phyloP scores from a whole-genome alignment of 2,113 vertebrate species.

The Cololabis saira region DNA sequence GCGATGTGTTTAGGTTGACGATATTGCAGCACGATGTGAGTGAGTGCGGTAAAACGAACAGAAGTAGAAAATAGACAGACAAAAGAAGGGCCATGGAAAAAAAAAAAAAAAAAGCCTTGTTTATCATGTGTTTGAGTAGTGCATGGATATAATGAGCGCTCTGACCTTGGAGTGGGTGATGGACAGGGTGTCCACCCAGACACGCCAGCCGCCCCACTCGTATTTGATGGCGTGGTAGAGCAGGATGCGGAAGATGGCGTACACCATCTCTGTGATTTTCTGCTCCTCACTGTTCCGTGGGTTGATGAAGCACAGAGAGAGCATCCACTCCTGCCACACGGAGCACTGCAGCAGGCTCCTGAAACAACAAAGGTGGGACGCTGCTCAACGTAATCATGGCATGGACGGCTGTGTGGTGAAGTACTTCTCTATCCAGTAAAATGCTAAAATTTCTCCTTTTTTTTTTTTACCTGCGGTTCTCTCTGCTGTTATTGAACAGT shows the following conservation, averaged over 20 bases:
- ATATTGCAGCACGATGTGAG: slow-evolving; percentile 15
- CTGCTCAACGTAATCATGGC: not conserved
- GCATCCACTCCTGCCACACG: slow-evolving; percentile 99
- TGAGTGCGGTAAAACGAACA: slow-evolving; percentile 17
- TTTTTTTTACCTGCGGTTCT: slow-evolving; percentile 91
- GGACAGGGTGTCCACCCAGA: slow-evolving; percentile 98
- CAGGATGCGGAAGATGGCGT: slow-evolving; percentile 96
- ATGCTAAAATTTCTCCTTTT: not conserved
- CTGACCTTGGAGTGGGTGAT: slow-evolving; percentile 99
- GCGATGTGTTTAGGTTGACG: slow-evolving; percentile 30
- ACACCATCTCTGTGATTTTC: slow-evolving; percentile 99
- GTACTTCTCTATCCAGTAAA: slow-evolving; percentile 7
- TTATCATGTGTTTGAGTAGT: slow-evolving; percentile 1
- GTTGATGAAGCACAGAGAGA: slow-evolving; percentile 94
- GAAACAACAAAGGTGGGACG: slow-evolving; percentile 11
- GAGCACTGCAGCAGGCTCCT: slow-evolving; percentile 99
- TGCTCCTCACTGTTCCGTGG: slow-evolving; percentile 93
- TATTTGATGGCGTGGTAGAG: slow-evolving; percentile 98
- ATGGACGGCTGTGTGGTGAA: not conserved
- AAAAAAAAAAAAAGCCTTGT: slow-evolving; percentile 35
- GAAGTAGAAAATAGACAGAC: not conserved
- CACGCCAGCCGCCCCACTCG: slow-evolving; percentile 99
- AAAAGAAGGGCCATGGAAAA: not conserved
- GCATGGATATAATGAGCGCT: slow-evolving; percentile 45
- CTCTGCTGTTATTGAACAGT: slow-evolving; percentile 97